Percentiles rank a stretch among this genome's conserved stretches.
These are phyloP conservation scores for Leptodactylus fallax DNA, from an alignment of 2,797 vertebrate species.

Conservation along the genomic window DNA sequence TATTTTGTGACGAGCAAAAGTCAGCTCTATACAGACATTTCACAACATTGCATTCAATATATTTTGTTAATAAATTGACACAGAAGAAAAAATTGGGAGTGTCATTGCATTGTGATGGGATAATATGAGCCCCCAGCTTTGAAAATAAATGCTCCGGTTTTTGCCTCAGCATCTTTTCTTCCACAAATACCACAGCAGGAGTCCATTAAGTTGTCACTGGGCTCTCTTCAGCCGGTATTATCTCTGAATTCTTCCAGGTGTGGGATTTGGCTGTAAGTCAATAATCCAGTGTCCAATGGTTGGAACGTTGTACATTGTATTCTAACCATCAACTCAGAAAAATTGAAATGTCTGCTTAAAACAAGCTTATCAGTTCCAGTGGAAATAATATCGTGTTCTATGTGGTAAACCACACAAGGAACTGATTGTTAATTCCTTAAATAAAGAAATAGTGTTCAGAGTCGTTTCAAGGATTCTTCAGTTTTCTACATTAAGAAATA, in stretches of 20 bases:
- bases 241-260: slow-evolving; percentile 65
- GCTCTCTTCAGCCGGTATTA: slow-evolving; percentile 54
- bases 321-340: slow-evolving; percentile 34
- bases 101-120: slow-evolving; percentile 60
- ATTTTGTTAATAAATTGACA: slow-evolving; percentile 58
- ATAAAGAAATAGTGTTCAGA: not conserved
- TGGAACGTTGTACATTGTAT: slow-evolving; percentile 34
- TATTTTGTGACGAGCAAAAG: slow-evolving; percentile 33
- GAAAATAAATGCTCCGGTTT: slow-evolving; percentile 56
- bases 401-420: not conserved
- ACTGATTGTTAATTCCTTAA: not conserved
- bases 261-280: slow-evolving; percentile 56
- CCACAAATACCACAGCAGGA: slow-evolving; percentile 62
- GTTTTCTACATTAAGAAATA: not conserved
- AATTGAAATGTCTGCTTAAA: slow-evolving; percentile 26
- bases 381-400: slow-evolving; percentile 35
- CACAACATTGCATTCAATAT: slow-evolving; percentile 47
- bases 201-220: slow-evolving; percentile 63
- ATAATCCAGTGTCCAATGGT: slow-evolving; percentile 46
- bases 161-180: slow-evolving; percentile 54
- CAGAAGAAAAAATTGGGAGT: slow-evolving; percentile 47
- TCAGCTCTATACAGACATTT: slow-evolving; percentile 17
- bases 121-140: slow-evolving; percentile 58
- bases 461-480: not conserved
- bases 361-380: slow-evolving; percentile 1